Base-by-base conservation (phyloP, 2,797 vertebrate species). In the Spinus olivaceus region DNA sequence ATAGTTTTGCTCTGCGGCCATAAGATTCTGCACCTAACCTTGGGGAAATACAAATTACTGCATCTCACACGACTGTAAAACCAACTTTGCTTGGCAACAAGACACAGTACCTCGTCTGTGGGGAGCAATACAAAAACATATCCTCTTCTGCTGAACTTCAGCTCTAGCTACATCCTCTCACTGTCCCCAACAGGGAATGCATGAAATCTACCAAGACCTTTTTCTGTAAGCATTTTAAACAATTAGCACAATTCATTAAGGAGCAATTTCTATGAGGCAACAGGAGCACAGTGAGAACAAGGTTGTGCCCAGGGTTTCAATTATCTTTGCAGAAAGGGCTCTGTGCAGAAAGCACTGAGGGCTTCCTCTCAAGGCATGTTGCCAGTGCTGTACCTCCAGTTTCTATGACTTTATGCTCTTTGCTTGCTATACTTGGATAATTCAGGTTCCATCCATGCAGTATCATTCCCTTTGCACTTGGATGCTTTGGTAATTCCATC, bases 151-250 rank as follows among this genome's bases (percentile, higher is more conserved):
- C 33, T n/a, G 24, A 77, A 35, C 46, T 56, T 64, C 44, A 77
- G 37, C 24, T 73, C 56, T 39, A 77, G 41, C 41, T 92, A 6
- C 28, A 51, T 66, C 6, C 18, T 5, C 2, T 2, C 4, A 10
- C 15, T 0, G 0, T 11, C 9, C 6, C 22, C 33, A 61, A 16
- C 0, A 37, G 4, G 13, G 14, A 83, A 54, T 23, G 12, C 10
- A 65, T 49, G 33, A 33, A 63, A 70, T 41, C 12, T 35, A 21
- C 7, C 6, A 66, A 72, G 19, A 56, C 20, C 5, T 39, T 18
- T 30, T 22, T 33, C 49, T 63, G 4, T 37, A 35, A 30, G 33
- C 65, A 73, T 14, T 63, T 81, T 21, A 61, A 86, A 69, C 8
- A 37, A 39, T 57, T 22, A 23, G 3, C 16, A 61, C 46, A 47